These are phyloP conservation scores for Albula glossodonta DNA, from an alignment of 2,113 vertebrate genomes.

Conservation along the genomic window DNA sequence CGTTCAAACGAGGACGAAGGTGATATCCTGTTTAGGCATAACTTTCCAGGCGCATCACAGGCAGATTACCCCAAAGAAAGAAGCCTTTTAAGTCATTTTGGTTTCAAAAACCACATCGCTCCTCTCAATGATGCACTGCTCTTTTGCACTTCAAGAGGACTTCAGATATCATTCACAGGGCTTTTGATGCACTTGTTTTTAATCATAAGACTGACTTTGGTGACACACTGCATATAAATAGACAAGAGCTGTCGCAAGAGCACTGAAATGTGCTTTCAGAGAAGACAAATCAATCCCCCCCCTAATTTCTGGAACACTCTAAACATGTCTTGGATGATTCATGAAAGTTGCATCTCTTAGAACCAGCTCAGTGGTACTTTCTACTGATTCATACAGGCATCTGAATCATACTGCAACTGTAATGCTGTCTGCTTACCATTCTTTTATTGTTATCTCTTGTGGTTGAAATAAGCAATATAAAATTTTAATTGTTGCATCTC, in stretches of 20 bases:
- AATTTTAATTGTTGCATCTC: too few relatives aligned
- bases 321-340: not conserved
- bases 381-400: too few relatives aligned
- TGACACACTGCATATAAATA: not conserved
- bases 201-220: not conserved
- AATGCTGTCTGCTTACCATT: too few relatives aligned
- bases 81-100: constrained; percentile 16
- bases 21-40: not conserved
- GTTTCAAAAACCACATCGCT: constrained; percentile 13
- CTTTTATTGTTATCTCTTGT: too few relatives aligned
- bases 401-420: too few relatives aligned
- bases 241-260: not conserved
- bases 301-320: not conserved
- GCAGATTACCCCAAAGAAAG: constrained; percentile 22
- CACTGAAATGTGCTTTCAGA: not conserved
- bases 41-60: constrained; percentile 5
- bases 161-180: not conserved
- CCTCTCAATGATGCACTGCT: not conserved
- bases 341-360: too few relatives aligned
- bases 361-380: too few relatives aligned
- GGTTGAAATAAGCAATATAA: too few relatives aligned
- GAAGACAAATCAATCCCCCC: not conserved
- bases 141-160: constrained; percentile 2
- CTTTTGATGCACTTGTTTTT: constrained; percentile 1
- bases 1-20: not conserved